A percentile compares a stretch with the other conserved stretches of the same genome.
Evolutionary conservation across 2,797 vertebrate species (phyloP).

Genomic region (Premnoplex brunnescens): DNA sequence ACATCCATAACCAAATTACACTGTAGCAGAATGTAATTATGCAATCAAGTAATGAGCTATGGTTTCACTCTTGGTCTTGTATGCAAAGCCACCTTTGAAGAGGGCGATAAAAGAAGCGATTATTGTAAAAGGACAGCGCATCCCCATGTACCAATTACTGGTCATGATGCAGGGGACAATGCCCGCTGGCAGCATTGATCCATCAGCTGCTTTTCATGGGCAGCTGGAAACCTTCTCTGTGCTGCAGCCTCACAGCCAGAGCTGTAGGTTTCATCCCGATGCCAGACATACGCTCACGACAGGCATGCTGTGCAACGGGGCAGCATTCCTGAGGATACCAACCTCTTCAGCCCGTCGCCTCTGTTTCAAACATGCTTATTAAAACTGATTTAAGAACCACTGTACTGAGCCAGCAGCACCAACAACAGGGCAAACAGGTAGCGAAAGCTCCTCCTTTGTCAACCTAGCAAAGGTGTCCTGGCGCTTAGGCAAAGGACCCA

Average conservation of each 20-base stretch:
- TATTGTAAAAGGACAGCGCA: neutral
- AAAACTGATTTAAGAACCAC: neutral
- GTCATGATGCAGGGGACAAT: neutral
- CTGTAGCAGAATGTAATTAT: conserved; percentile 57
- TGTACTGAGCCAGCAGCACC: neutral
- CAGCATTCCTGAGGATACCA: neutral
- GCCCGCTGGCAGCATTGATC: neutral
- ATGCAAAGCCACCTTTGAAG: conserved; percentile 47
- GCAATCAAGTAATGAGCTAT: conserved; percentile 60
- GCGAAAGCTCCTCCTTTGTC: neutral
- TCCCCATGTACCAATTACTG: neutral
- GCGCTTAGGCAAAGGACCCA: neutral
- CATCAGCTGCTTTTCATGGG: neutral
- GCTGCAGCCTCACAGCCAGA: neutral
- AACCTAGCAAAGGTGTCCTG: neutral
- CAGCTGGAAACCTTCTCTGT: neutral
- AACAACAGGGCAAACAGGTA: neutral
- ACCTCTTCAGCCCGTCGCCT: neutral
- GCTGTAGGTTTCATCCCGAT: rapidly evolving
- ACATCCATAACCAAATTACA: conserved; percentile 44
- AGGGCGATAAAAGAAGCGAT: neutral
- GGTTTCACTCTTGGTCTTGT: conserved; percentile 42
- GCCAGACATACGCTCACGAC: neutral
- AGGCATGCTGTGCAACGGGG: neutral
- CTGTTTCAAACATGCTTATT: neutral